Evolutionary conservation across 2,113 vertebrate genomes (phyloP), one percentile per base, ranked within the genome.

Genomic region (Pyxicephalus adspersus): DNA sequence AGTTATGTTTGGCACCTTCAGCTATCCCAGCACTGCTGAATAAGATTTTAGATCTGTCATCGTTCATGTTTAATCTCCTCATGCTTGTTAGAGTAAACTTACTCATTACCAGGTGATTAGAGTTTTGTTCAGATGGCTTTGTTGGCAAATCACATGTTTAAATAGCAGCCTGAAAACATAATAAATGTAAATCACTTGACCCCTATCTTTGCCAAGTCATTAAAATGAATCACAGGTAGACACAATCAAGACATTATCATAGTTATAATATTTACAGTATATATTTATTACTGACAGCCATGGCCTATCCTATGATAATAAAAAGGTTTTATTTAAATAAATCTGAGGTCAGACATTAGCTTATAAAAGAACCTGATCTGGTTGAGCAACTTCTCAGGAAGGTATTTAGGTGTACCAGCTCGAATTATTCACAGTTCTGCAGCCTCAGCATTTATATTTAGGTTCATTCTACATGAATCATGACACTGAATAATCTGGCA

Each of bases 381-480:
- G 50, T 65, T 52, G 26, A 55, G 52, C 51, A 20, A 23, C 77
- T 79, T 79, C 19, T 55, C 5, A 20, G n/a, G 8, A 57, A 45
- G 2, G 19, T 18, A 45, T n/a, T 60, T 31, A 79, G 77, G 77
- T 58, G 64, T 68, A 54, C 64, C 22, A n/a, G 19, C 13, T 57
- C 18, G 23, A 51, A 52, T 38, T 58, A 54, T 57, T 54, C 51
- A 34, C 4, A 63, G 55, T 50, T 61, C 38, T 76, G 57, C 76
- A 54, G 16, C 11, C 64, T 2, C 22, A n/a, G 22, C 54, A 70
- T 17, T 45, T 68, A 68, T 79, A 68, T 70, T 58, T 55, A 31
- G 51, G 54, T 67, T 65, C 29, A 57, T 29, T 77, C 28, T 22
- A 18, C n/a, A 26, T 79, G 77, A 79, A 57, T 68, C 64, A 77